Percentiles rank a stretch among this genome's conserved stretches.
Conservation (phyloP, 1,140 invertebrate species). For the Drosophila mojavensis region DNA sequence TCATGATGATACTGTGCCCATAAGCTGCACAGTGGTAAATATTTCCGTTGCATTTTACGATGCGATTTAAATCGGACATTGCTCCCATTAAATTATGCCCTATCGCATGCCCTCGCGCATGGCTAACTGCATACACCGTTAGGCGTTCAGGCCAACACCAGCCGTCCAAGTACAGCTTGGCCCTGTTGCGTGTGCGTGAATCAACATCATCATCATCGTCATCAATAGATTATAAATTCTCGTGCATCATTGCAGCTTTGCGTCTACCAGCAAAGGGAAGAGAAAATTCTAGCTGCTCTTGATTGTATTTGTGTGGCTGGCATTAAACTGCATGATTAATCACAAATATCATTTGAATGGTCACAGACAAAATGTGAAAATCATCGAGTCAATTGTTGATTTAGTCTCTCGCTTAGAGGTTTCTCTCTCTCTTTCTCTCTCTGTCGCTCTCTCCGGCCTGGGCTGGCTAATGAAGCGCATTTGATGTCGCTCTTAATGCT, state of each 20-base stretch:
- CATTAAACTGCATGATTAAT: slow-evolving; percentile 69
- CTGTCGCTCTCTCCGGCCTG: slow-evolving; percentile 1
- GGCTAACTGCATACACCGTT: slow-evolving; percentile 51
- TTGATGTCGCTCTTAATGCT: slow-evolving; percentile 35
- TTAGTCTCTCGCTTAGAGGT: slow-evolving; percentile 5
- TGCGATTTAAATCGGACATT: slow-evolving; percentile 62
- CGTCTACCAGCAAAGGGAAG: too few relatives aligned
- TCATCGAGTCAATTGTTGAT: slow-evolving; percentile 43
- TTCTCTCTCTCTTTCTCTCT: not conserved
- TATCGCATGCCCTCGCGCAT: not conserved
- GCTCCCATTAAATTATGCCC: slow-evolving; percentile 26
- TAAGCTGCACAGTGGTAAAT: slow-evolving; percentile 18
- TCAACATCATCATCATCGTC: not conserved
- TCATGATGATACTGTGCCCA: not conserved
- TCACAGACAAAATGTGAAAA: slow-evolving; percentile 59
- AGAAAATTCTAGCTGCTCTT: slow-evolving; percentile 41
- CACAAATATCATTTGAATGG: slow-evolving; percentile 73
- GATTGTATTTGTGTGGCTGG: slow-evolving; percentile 26
- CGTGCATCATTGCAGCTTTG: not conserved
- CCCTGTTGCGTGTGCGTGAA: slow-evolving; percentile 4
- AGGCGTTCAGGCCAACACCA: slow-evolving; percentile 6
- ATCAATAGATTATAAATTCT: slow-evolving; percentile 13
- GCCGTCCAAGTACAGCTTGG: not conserved
- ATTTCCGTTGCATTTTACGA: slow-evolving; percentile 38
- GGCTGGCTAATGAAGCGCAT: slow-evolving; percentile 73